A percentile compares a stretch with the other conserved stretches of the same genome.
These are phyloP conservation scores for Zosterops borbonicus DNA, from an alignment of 2,113 vertebrate species.

Conservation along the genomic window DNA sequence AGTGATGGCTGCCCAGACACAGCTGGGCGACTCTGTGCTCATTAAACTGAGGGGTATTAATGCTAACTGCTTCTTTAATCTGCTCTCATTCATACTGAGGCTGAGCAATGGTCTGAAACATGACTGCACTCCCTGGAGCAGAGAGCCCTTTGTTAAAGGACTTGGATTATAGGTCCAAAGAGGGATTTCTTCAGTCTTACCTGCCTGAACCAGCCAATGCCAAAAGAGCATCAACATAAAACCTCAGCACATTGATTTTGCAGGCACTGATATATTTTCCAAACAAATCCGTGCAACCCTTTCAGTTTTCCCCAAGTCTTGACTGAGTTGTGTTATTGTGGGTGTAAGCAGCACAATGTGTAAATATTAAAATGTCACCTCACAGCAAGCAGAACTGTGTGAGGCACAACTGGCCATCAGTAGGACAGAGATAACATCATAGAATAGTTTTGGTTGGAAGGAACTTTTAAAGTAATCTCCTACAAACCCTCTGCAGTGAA, in stretches of 20 bases:
- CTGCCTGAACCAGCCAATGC: background rate
- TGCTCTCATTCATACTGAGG: background rate
- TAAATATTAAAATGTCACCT: background rate
- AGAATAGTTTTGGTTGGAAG: background rate
- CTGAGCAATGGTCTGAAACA: background rate
- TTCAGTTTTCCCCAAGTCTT: background rate
- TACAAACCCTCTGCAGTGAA: background rate
- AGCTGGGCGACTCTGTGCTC: background rate
- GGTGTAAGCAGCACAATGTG: background rate
- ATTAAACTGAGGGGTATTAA: background rate
- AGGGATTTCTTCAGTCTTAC: background rate
- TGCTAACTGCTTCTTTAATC: background rate
- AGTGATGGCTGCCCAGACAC: background rate
- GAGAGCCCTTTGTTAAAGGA: background rate
- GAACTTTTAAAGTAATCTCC: background rate
- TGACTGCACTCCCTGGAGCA: background rate
- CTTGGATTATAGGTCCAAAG: background rate
- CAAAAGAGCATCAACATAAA: background rate
- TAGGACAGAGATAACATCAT: background rate
- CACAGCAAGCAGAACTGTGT: background rate
- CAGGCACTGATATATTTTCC: background rate
- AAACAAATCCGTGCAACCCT: background rate
- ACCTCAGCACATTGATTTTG: background rate
- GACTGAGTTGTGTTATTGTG: background rate
- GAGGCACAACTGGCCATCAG: background rate